Percentiles rank a stretch among this genome's conserved stretches.
phyloP scores from a whole-genome alignment of 2,888 invertebrate genomes.

The Leptopterna dolabrata region DNA sequence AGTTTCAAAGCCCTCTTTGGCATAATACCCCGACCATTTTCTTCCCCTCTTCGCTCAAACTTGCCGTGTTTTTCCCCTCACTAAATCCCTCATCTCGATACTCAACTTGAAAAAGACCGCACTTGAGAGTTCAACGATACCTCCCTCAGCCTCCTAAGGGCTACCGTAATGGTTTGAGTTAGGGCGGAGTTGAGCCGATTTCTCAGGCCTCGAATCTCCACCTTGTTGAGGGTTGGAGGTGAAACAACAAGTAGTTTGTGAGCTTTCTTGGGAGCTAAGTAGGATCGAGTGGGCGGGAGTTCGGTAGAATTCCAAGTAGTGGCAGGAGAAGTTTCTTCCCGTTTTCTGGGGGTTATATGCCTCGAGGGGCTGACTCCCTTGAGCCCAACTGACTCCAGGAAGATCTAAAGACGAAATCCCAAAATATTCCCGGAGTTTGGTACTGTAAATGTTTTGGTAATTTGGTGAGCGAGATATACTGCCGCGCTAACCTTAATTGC shows the following conservation, averaged over 20 bases:
- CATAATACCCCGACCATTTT: neutral
- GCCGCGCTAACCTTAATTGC: no score
- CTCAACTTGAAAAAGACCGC: neutral
- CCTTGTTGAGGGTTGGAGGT: neutral
- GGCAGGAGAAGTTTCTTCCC: no score
- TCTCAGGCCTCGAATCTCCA: neutral
- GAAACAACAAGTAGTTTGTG: neutral
- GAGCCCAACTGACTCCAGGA: no score
- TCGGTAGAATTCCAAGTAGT: neutral
- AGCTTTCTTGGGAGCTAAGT: neutral
- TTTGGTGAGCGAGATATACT: no score
- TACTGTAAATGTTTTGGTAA: no score
- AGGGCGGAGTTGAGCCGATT: neutral
- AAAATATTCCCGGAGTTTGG: no score
- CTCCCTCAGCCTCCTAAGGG: neutral
- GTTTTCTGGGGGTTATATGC: no score
- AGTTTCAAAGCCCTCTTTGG: neutral
- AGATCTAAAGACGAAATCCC: no score
- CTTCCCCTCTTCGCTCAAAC: neutral
- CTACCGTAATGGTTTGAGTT: neutral
- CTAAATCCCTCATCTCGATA: neutral
- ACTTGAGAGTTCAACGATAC: neutral
- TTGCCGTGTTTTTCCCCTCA: neutral
- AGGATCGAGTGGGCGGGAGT: neutral
- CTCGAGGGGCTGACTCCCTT: no score